Percentiles rank a stretch among this genome's conserved stretches.
phyloP scores from a whole-genome alignment of 2,888 invertebrate genomes.

The Hofmannophila pseudospretella region DNA sequence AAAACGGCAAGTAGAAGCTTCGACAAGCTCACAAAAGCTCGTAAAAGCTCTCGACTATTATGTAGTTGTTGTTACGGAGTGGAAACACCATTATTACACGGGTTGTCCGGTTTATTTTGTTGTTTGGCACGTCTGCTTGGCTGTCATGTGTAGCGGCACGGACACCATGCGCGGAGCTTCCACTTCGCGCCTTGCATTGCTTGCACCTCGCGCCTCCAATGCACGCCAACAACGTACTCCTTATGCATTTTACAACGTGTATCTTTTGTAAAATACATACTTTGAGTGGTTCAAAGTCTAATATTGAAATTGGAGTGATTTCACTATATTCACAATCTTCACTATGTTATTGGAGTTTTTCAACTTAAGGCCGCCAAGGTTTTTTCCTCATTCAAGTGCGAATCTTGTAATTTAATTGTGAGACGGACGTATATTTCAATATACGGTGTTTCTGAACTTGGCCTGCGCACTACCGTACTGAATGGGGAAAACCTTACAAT shows the following conservation, averaged over 20 bases:
- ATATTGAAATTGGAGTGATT: background rate
- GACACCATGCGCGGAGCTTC: conserved; percentile 13
- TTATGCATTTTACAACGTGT: conserved; percentile 19
- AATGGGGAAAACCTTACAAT: no score
- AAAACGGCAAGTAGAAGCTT: conserved; percentile 70
- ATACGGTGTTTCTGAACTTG: no score
- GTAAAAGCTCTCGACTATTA: conserved; percentile 76
- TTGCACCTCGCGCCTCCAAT: conserved; percentile 13
- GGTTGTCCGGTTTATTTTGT: conserved; percentile 65
- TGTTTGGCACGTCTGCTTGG: conserved; percentile 54
- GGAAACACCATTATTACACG: conserved; percentile 76
- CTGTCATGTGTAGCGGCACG: background rate
- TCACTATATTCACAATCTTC: background rate
- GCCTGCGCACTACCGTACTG: no score
- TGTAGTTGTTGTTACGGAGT: conserved; percentile 77
- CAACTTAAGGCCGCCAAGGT: no score
- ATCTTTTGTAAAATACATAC: conserved; percentile 15
- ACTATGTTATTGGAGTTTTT: no score
- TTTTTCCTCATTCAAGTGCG: no score
- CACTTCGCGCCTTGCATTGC: conserved; percentile 2
- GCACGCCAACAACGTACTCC: conserved; percentile 14
- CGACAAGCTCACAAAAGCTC: conserved; percentile 76
- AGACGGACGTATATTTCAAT: no score
- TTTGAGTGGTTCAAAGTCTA: conserved; percentile 11
- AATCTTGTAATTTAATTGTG: no score